These are phyloP conservation scores for Pseudolaguvia tuberculata DNA, from an alignment of 2,113 vertebrate species.

Conservation along the genomic window DNA sequence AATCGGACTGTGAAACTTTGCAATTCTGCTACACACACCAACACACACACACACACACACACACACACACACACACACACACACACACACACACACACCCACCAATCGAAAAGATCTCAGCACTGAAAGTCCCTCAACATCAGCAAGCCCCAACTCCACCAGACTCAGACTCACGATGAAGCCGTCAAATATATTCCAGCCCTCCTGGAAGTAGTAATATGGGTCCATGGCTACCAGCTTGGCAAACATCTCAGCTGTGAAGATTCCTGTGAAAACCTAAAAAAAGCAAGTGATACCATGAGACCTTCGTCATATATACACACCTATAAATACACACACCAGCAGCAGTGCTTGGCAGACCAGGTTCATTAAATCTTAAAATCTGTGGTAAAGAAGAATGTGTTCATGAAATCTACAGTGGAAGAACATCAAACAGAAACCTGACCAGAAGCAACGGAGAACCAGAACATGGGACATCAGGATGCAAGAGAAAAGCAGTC, in stretches of 20 bases:
- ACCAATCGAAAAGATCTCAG: slow-evolving; percentile 98
- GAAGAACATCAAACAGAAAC: no score
- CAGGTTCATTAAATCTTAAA: no score
- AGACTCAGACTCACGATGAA: slow-evolving; percentile 98
- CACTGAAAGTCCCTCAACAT: slow-evolving; percentile 95
- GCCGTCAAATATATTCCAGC: slow-evolving; percentile 98
- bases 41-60: not conserved
- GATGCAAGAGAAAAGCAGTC: no score
- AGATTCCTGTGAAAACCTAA: slow-evolving; percentile 97
- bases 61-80: not conserved
- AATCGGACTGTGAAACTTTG: not conserved
- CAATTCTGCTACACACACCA: not conserved
- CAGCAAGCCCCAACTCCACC: slow-evolving; percentile 85
- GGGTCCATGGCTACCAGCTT: slow-evolving; percentile 98
- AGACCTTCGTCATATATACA: not conserved
- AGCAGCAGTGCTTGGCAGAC: no score
- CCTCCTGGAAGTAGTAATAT: slow-evolving; percentile 98
- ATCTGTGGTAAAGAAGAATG: no score
- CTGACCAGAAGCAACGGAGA: no score
- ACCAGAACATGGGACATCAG: no score
- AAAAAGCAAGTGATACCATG: not conserved
- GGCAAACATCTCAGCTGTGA: slow-evolving; percentile 96
- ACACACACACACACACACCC: slow-evolving; percentile 48
- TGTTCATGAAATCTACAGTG: no score
- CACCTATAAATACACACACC: no score